Evolutionary conservation across 2,113 vertebrate genomes (phyloP).

Genomic region (Phalacrocorax aristotelis): DNA sequence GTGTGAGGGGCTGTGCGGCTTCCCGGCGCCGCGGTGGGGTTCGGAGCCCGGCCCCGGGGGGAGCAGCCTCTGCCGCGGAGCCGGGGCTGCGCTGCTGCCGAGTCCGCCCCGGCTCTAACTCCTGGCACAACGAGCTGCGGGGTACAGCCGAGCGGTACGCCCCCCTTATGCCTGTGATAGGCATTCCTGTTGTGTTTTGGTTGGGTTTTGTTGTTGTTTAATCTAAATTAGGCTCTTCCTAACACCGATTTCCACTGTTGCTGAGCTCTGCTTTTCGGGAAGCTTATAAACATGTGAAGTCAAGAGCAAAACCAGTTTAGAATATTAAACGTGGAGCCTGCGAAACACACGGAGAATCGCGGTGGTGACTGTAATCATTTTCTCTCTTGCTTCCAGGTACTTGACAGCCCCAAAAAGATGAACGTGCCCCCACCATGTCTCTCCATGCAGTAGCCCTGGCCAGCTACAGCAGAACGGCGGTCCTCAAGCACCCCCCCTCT

Average conservation of each 20-base stretch:
- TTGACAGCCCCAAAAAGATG: neutral
- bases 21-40: neutral
- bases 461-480: neutral
- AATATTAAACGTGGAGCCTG: neutral
- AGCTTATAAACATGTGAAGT: neutral
- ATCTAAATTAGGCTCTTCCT: neutral
- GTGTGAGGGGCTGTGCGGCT: neutral
- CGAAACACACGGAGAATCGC: neutral
- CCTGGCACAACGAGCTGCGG: too few relatives aligned
- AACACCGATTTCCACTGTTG: neutral
- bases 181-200: neutral
- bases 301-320: neutral
- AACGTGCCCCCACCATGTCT: constrained; percentile 3
- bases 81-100: too few relatives aligned
- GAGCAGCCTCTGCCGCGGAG: too few relatives aligned
- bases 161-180: neutral
- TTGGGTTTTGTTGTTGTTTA: neutral
- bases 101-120: too few relatives aligned
- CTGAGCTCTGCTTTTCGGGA: neutral
- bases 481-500: neutral
- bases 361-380: neutral
- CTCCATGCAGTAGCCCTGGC: neutral
- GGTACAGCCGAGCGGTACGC: too few relatives aligned
- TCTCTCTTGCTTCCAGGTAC: neutral
- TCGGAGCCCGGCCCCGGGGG: too few relatives aligned